Conservation (phyloP, 1,140 invertebrate species). For the Tetramorium parvispinum region DNA sequence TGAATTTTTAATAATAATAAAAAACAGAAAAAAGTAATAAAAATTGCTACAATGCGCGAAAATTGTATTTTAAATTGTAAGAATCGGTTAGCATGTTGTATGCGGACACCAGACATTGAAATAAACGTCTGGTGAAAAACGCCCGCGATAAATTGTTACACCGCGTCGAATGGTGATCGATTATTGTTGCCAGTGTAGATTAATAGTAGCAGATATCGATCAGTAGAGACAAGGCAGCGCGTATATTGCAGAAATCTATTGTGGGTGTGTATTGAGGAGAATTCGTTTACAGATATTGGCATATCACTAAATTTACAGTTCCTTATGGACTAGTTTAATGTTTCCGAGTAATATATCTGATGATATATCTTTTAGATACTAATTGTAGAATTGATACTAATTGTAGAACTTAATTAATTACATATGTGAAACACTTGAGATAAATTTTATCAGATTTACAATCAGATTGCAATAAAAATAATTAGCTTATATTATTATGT, state of each 20-base stretch:
- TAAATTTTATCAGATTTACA: background rate
- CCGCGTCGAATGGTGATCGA: slow-evolving; percentile 69
- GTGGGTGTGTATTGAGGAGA: background rate
- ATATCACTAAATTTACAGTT: slow-evolving; percentile 37
- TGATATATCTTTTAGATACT: background rate
- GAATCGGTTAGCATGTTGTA: slow-evolving; percentile 42
- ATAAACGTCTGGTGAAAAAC: slow-evolving; percentile 67
- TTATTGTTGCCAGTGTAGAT: slow-evolving; percentile 62
- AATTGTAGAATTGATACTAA: background rate
- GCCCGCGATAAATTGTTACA: slow-evolving; percentile 69
- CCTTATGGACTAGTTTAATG: slow-evolving; percentile 10
- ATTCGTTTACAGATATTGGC: slow-evolving; percentile 32
- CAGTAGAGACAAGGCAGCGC: slow-evolving; percentile 33
- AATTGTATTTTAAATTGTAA: slow-evolving; percentile 36
- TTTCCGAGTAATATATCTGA: background rate
- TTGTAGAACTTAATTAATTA: background rate
- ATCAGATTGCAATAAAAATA: background rate
- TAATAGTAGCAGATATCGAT: slow-evolving; percentile 69
- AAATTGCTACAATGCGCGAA: slow-evolving; percentile 35
- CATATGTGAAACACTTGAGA: background rate
- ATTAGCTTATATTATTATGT: background rate
- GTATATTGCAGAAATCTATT: slow-evolving; percentile 43
- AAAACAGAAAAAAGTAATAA: background rate
- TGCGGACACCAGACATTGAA: slow-evolving; percentile 63
- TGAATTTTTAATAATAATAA: background rate